These are phyloP conservation scores for Bradypodion pumilum DNA, from an alignment of 2,797 vertebrate species.

Conservation along the genomic window DNA sequence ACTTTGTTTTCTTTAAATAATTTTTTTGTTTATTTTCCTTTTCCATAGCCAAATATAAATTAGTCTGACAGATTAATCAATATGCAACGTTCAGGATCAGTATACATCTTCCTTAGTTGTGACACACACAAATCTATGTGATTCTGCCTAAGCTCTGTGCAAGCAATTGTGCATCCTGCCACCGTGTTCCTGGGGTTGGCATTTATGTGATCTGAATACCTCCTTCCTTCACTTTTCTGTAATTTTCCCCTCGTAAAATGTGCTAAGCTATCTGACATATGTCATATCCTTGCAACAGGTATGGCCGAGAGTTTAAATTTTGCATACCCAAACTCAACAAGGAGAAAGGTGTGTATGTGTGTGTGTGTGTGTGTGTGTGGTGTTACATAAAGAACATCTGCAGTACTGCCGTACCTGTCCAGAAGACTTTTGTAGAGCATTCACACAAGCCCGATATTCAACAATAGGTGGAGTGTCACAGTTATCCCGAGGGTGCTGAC, in stretches of 20 bases:
- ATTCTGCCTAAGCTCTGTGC: neutral
- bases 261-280: fast-evolving
- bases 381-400: neutral
- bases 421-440: neutral
- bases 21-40: neutral
- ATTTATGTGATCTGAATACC: neutral
- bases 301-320: neutral
- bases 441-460: neutral
- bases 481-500: slow-evolving; percentile 37
- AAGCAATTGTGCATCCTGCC: neutral
- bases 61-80: slow-evolving; percentile 16
- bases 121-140: neutral
- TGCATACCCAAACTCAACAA: neutral
- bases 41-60: neutral
- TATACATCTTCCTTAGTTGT: neutral
- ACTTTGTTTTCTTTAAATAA: neutral
- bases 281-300: slow-evolving; percentile 32
- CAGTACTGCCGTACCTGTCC: neutral
- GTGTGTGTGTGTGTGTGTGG: too few relatives aligned
- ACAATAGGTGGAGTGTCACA: neutral
- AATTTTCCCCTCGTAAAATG: neutral
- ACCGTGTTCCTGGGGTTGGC: neutral
- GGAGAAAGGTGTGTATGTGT: too few relatives aligned
- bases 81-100: slow-evolving; percentile 1
- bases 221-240: neutral